A percentile compares a stretch with the other conserved stretches of the same genome.
These are phyloP conservation scores for Mimumesa dahlbomi DNA, from an alignment of 2,888 invertebrate species.

Conservation along the genomic window DNA sequence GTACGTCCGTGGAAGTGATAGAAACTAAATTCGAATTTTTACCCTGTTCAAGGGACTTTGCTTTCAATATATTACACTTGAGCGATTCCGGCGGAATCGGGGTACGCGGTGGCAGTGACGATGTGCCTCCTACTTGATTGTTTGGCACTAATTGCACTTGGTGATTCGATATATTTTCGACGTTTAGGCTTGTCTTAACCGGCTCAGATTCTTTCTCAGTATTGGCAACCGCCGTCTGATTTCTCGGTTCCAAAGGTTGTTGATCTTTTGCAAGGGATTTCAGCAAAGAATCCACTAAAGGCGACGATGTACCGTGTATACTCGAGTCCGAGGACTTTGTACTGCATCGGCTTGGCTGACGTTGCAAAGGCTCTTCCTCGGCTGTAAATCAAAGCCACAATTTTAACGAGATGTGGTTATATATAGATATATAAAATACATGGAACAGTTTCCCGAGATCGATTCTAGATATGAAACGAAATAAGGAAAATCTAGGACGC, in stretches of 20 bases:
- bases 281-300: constrained; percentile 87
- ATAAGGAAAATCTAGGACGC: neutral
- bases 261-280: constrained; percentile 89
- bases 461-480: too few species aligned
- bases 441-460: too few species aligned
- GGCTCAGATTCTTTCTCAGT: constrained; percentile 85
- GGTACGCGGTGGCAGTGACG: constrained; percentile 80
- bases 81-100: constrained; percentile 94
- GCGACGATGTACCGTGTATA: constrained; percentile 78
- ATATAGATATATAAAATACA: neutral
- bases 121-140: constrained; percentile 85
- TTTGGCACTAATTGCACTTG: constrained; percentile 84
- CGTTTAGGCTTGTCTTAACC: constrained; percentile 84
- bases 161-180: constrained; percentile 80
- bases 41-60: constrained; percentile 84
- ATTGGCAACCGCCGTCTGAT: constrained; percentile 82
- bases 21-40: constrained; percentile 78
- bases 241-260: constrained; percentile 83
- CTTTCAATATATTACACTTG: constrained; percentile 97
- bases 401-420: too few species aligned
- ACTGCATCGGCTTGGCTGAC: constrained; percentile 74
- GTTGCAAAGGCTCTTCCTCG: constrained; percentile 74
- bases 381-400: constrained; percentile 55
- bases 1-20: constrained; percentile 78
- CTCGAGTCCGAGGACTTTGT: constrained; percentile 80